phyloP scores from a whole-genome alignment of 92 coral and sea anemone genomes.

The Phenganax stokvisi region DNA sequence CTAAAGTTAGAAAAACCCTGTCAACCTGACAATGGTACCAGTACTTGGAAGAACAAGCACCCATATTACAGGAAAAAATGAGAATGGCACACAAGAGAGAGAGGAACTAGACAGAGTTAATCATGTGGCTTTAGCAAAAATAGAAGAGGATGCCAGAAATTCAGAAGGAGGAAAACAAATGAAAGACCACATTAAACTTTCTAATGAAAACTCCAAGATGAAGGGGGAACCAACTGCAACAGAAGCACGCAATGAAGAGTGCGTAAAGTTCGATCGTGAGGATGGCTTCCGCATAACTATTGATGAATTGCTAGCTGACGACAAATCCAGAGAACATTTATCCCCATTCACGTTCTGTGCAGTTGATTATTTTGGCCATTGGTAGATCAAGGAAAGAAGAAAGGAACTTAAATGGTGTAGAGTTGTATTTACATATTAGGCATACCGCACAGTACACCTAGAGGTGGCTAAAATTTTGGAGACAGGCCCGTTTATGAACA shows the following conservation, averaged over 20 bases:
- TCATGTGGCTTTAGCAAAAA: conserved; percentile 23
- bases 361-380: too few relatives aligned
- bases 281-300: too few relatives aligned
- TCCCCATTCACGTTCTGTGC: too few relatives aligned
- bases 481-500: too few relatives aligned
- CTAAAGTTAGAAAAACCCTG: background rate
- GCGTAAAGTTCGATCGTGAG: too few relatives aligned
- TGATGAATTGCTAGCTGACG: too few relatives aligned
- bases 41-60: conserved; percentile 42
- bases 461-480: too few relatives aligned
- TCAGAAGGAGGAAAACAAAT: conserved; percentile 36
- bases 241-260: conserved; percentile 8
- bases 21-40: conserved; percentile 31
- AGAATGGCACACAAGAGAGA: conserved; percentile 27
- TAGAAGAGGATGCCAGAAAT: conserved; percentile 40
- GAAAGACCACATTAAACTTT: conserved; percentile 25
- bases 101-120: conserved; percentile 31
- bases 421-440: too few relatives aligned
- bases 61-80: conserved; percentile 39
- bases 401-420: too few relatives aligned
- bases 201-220: conserved; percentile 28
- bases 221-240: conserved; percentile 34
- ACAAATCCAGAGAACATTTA: too few relatives aligned
- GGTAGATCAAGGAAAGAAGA: too few relatives aligned
- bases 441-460: too few relatives aligned